Evolutionary conservation across 1,140 invertebrate species (phyloP).

Genomic region (Drosophila tsacasi): DNA sequence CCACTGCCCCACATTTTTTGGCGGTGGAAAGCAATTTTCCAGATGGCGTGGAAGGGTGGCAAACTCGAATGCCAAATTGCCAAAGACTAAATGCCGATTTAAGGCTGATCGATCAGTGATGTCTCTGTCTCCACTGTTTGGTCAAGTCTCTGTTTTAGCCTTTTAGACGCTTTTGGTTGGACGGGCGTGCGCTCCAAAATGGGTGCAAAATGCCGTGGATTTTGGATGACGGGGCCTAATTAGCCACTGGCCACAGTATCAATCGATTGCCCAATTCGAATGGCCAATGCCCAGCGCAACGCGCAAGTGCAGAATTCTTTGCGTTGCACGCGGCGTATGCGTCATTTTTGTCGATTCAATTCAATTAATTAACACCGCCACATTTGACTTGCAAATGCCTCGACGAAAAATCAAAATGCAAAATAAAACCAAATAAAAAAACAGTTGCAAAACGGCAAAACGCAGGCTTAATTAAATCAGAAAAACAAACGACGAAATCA

Average conservation of each 20-base stretch:
- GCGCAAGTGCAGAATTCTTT: conserved; percentile 43
- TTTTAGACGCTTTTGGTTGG: conserved; percentile 43
- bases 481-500: conserved; percentile 26
- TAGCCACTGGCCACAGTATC: conserved; percentile 49
- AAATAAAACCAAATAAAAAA: conserved; percentile 1
- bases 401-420: conserved; percentile 1
- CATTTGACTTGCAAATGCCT: conserved; percentile 66
- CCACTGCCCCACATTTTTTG: conserved; percentile 54
- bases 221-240: conserved; percentile 63
- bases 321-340: conserved; percentile 64
- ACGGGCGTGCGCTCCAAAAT: conserved; percentile 59
- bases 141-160: conserved; percentile 8
- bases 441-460: conserved; percentile 41
- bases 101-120: conserved; percentile 29
- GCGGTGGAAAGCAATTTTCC: conserved; percentile 48
- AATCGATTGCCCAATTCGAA: conserved; percentile 56
- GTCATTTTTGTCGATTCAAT: conserved; percentile 49
- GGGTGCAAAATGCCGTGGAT: conserved; percentile 59
- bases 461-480: conserved; percentile 46
- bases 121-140: neutral
- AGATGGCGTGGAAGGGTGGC: conserved; percentile 55
- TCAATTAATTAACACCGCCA: conserved; percentile 66
- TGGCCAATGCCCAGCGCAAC: conserved; percentile 12
- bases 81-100: conserved; percentile 29
- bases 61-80: conserved; percentile 59